Base-by-base conservation (phyloP, 2,888 invertebrate genomes). In the Lochmaea capreae region DNA sequence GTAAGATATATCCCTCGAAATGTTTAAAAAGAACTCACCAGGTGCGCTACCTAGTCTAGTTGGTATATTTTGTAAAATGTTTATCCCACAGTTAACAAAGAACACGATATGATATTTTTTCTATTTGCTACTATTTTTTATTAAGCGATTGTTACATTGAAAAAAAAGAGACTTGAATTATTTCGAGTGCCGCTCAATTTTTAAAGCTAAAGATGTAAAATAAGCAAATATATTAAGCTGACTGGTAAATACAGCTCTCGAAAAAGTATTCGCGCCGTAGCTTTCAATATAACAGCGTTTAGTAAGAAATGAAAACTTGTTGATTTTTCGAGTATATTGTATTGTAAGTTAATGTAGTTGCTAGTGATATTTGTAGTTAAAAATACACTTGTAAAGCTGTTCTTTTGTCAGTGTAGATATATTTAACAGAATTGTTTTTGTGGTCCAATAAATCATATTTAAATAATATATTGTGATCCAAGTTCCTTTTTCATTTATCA, bases 1-100 rank as follows among this genome's bases (percentile, higher is more conserved):
- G 81, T 80, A 78, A 81, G 14, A n/a, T 16, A 54, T 54, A 16
- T 54, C 54, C 16, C 54, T 16, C 9, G 18, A 78, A 80, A 76
- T 75, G 77, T 74, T 78, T 73, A 76, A 78, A 74, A 52, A 62
- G 74, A 39, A 39, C 80, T 79, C 78, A 80, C 78, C 80, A 81
- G 80, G 81, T 81, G 81, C 79, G 78, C 83, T 63, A n/a, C 63
- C 63, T 74, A 74, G 71, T 71, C 62, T 83, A 84, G 84, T 82
- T 82, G 77, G 78, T 79, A 79, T 76, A 76, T 75, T 78, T 78
- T 76, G 71, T 72, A 71, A 73, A 57, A 69, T 71, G 67, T 72
- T 63, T 71, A 70, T 73, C 67, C 65, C 57, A 69, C 62, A 72
- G 65, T 72, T 63, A 18, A 58, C 16, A 57, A 61, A 57, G n/a